These are phyloP conservation scores for Parapsyche elsis DNA, from an alignment of 1,140 invertebrate genomes.

Conservation along the genomic window DNA sequence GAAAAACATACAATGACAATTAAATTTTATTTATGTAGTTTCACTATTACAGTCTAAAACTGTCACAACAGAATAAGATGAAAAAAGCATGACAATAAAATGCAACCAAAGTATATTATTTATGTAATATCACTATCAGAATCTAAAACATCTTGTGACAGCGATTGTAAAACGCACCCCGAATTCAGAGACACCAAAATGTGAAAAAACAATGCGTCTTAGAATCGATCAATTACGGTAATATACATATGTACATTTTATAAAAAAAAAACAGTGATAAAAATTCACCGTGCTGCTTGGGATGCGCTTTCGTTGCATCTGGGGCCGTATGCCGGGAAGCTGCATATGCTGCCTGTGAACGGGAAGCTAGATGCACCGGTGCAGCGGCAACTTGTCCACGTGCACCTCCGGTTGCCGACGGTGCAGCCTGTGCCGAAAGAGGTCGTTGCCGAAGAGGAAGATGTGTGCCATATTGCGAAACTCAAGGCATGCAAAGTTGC, in stretches of 20 bases:
- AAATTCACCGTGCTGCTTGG: slow-evolving; percentile 93
- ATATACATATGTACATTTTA: background rate
- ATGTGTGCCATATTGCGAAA: slow-evolving; percentile 94
- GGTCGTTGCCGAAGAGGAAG: slow-evolving; percentile 87
- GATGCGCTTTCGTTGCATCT: slow-evolving; percentile 84
- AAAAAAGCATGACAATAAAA: no score
- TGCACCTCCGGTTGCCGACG: slow-evolving; percentile 88
- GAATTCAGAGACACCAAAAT: no score
- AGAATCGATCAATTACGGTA: no score
- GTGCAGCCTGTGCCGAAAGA: slow-evolving; percentile 87
- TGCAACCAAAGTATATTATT: no score
- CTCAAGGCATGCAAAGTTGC: slow-evolving; percentile 89
- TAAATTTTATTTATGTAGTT: no score
- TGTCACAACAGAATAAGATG: no score
- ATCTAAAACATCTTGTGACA: no score
- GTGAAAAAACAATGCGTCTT: background rate
- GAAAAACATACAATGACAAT: no score
- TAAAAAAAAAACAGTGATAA: slow-evolving; percentile 78
- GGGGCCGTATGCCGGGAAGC: slow-evolving; percentile 88
- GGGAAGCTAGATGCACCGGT: slow-evolving; percentile 84
- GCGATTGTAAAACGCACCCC: no score
- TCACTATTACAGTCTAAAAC: no score
- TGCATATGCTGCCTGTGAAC: slow-evolving; percentile 89
- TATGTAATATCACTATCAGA: no score
- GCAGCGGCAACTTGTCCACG: slow-evolving; percentile 75